Evolutionary conservation across 2,888 invertebrate species (phyloP), one percentile per base, ranked within the genome.

Genomic region (Amorpha juglandis): DNA sequence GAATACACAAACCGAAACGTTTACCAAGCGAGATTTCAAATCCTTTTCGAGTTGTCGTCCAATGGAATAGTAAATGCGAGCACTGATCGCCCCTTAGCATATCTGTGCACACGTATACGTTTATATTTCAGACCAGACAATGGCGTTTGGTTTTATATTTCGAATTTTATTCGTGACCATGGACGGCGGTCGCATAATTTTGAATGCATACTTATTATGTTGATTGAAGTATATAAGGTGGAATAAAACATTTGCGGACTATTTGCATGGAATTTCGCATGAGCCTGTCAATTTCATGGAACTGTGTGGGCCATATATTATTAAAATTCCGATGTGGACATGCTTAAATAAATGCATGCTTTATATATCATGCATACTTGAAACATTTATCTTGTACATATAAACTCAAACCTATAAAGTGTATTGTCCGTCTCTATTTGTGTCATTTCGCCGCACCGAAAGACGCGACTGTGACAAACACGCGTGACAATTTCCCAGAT

Each of bases 181-280:
- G 58, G 58, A 42, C 58, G 58, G 58, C 42, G 58, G 58, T 58
- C 58, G 58, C 58, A 58, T 58, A 58, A 58, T 58, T 58, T 58
- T 58, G 58, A 42, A 58, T 58, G 58, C 42, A 58, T 58, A 58
- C 58, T 58, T 58, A 58, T 58, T 58, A 58, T 58, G 58, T 58
- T 58, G 58, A 58, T 19, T 58, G 42, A 58, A 58, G 58, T 58
- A 58, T 58, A 58, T 58, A 58, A 58, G 58, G 38, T 16, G 19
- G 58, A 58, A 58, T 58, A 58, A 58, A 58, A 58, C 58, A 42
- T 58, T 42, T 12, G 58, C 58, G 19, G 38, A 9, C 1, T 19
- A 58, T 58, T 58, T 58, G 58, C 58, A 58, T 58, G 42, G 35
- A 55, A 38, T 38, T 55, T 16, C 35, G 55, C 38, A 55, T 55